Evolutionary conservation across 2,113 vertebrate genomes (phyloP).

Genomic region (Setophaga coronata): DNA sequence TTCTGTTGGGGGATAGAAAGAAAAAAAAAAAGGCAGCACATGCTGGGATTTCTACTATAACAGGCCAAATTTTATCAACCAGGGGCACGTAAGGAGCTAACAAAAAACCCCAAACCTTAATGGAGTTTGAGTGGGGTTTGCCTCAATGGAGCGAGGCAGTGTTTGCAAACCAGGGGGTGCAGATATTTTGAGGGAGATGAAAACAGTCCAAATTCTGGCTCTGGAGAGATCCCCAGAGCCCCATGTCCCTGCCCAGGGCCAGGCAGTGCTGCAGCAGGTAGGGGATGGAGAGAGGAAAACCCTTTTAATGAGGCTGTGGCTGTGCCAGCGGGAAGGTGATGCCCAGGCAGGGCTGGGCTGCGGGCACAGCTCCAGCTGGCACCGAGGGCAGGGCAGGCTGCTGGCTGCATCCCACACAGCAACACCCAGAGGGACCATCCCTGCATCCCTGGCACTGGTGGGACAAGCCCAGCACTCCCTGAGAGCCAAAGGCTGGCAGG

Average conservation of each 20-base stretch:
- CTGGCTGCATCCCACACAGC: not conserved
- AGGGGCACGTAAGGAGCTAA: rapidly evolving
- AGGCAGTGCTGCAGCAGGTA: not conserved
- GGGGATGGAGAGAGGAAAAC: not conserved
- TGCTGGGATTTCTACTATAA: not conserved
- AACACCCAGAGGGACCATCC: not conserved
- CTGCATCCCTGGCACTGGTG: not conserved
- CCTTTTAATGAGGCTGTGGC: not conserved
- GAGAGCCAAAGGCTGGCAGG: not conserved
- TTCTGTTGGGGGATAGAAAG: not conserved
- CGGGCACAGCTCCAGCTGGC: not conserved
- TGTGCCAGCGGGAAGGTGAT: not conserved
- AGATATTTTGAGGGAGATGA: not conserved
- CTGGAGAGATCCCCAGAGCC: not conserved
- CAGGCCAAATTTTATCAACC: not conserved
- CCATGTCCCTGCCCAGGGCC: not conserved
- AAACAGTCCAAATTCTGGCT: not conserved
- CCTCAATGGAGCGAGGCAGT: not conserved
- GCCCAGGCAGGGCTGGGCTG: not conserved
- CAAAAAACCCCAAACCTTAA: not conserved
- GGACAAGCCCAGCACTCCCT: not conserved
- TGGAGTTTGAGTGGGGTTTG: not conserved
- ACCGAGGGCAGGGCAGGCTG: not conserved
- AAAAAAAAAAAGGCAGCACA: not conserved
- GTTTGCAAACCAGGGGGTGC: not conserved